Evolutionary conservation across 2,888 invertebrate species (phyloP), one percentile per base, ranked within the genome.

Genomic region (Drosophila barbarae): DNA sequence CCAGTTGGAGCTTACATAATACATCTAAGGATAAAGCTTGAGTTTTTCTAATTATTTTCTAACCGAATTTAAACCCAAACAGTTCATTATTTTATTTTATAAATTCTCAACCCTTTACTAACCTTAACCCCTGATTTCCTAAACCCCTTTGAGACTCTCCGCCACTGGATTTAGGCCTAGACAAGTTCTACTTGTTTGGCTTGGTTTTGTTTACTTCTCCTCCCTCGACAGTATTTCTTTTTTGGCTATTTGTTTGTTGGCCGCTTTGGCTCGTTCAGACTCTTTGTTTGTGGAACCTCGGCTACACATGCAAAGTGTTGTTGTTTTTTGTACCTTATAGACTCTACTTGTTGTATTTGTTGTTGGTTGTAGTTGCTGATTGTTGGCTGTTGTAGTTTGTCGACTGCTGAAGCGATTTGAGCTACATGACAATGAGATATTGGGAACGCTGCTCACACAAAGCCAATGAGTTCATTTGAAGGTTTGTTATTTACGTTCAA

Each of bases 131-230:
- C 6, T 6, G 4, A 6, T 34, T n/a, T 34, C 5, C 21, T 2
- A n/a, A n/a, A 23, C 42, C 77, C 68, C 58, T n/a, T 47, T 21
- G 0, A 2, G 9, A 0, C 5, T 13, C 50, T 13, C 21, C 65
- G 61, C 66, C 84, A 15, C 64, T 83, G 81, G 9, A 32, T 18
- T 69, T 73, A 68, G 78, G 75, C 81, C 78, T 73, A 66, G 78
- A 84, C 84, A 71, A 84, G 81, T 84, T 78, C 78, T 84, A 71
- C 78, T 78, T 81, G 84, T 84, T 81, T 79, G 51, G 51, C 12
- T 68, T 61, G 73, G 47, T 53, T 28, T 52, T 51, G 44, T 67
- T 47, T 57, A 38, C 38, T n/a, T 50, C 35, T 21, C 28, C 47
- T 47, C 46, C 39, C 59, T 26, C 54, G 10, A 9, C n/a, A 53